Percentiles rank a stretch among this genome's conserved stretches.
phyloP scores from a whole-genome alignment of 2,888 invertebrate genomes.

The Odontomyia ornata region DNA sequence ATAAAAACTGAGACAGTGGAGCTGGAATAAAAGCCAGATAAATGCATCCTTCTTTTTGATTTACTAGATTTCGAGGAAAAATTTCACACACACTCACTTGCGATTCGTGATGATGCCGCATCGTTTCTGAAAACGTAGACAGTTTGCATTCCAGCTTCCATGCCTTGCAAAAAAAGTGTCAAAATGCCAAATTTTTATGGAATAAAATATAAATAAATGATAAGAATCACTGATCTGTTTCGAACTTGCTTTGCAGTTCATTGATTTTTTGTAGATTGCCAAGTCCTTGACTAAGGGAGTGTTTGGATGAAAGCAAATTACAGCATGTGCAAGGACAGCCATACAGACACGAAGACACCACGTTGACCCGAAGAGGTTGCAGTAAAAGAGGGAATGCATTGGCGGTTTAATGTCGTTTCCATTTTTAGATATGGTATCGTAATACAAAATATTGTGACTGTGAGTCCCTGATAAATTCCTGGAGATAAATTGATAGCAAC shows the following conservation, averaged over 20 bases:
- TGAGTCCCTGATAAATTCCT: neutral
- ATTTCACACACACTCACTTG: neutral
- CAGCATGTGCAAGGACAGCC: neutral
- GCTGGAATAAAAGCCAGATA: neutral
- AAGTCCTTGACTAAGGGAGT: conserved; percentile 1
- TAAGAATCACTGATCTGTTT: conserved; percentile 21
- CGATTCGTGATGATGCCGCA: no score
- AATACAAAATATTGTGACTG: neutral
- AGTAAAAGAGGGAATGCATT: neutral
- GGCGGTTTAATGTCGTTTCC: neutral
- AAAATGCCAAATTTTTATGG: conserved; percentile 27
- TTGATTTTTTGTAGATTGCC: conserved; percentile 29
- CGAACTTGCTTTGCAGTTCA: conserved; percentile 20
- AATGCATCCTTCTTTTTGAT: neutral
- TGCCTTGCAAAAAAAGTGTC: conserved; percentile 17
- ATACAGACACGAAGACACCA: neutral
- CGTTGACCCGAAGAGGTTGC: neutral
- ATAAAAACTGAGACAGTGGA: neutral
- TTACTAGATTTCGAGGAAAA: neutral
- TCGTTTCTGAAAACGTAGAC: neutral
- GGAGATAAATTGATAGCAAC: neutral
- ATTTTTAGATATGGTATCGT: conserved; percentile 8
- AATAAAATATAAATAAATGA: conserved; percentile 32
- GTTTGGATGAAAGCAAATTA: neutral
- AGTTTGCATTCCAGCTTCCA: neutral